Evolutionary conservation across 2,113 vertebrate species (phyloP), one percentile per base, ranked within the genome.

Genomic region (Neolamprologus fasciatus): DNA sequence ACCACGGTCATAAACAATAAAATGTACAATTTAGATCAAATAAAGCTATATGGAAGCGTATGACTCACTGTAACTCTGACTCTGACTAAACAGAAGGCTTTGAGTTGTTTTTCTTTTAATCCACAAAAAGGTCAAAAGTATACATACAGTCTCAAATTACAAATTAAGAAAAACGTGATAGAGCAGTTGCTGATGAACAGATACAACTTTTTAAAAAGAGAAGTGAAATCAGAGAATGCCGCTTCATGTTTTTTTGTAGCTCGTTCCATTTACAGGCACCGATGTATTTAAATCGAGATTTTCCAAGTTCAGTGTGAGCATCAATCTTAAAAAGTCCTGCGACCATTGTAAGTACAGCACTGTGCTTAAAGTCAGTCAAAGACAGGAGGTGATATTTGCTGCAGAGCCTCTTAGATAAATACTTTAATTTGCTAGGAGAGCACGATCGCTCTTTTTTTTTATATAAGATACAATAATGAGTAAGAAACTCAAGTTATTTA

Each of bases 1-100:
- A 85, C 86, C 85, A 83, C 33, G n/a, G 58, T 31, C 45, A 55
- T 88, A 51, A 89, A 90, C 89, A 89, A 90, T 86, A 89, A 86
- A n/a, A n/a, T 57, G 47, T 40, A 21, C 57, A 87, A 23, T 76
- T 12, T 4, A 14, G 26, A 85, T 81, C 66, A 87, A 87, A 79
- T 58, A 33, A 84, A 66, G 55, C 17, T 58, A 37, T 14, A 23
- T 55, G 28, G 63, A 82, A 80, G 85, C 51, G 40, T 28, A 81
- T 86, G 45, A 79, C 66, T 51, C 82, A 81, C 71, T 2, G 14
- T 61, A 53, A 50, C 47, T 84, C 66, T 80, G 79, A 79, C 7
- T n/a, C 47, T 61, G 33, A 88, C 21, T 86, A 63, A 58, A 84
- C 26, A 13, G 19, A 26, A 17, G 3, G 31, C 55, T 71, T 10